Percentiles rank a stretch among this genome's conserved stretches.
phyloP scores from a whole-genome alignment of 2,888 invertebrate genomes.

The Protonemura montana region DNA sequence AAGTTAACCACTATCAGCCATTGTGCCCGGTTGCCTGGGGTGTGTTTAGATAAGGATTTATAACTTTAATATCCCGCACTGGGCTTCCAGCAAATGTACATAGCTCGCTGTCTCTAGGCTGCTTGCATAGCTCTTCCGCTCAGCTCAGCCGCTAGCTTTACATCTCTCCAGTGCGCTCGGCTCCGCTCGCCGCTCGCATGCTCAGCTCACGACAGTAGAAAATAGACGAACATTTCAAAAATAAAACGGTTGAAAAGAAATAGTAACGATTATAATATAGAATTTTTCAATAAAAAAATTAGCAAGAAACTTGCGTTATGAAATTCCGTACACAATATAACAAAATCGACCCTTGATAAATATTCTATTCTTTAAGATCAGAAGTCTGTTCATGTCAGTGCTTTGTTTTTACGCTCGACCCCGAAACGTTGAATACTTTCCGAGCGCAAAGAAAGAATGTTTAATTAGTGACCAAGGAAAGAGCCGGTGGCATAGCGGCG shows the following conservation, averaged over 20 bases:
- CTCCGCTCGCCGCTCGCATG: neutral
- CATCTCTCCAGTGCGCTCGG: neutral
- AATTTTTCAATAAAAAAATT: neutral
- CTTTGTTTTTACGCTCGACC: neutral
- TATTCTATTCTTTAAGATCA: neutral
- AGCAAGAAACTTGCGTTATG: neutral
- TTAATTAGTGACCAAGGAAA: neutral
- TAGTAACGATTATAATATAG: neutral
- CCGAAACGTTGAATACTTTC: slow-evolving; percentile 12
- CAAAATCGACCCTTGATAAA: neutral
- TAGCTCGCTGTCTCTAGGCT: slow-evolving; percentile 29
- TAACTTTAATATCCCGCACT: slow-evolving; percentile 49
- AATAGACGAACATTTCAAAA: neutral
- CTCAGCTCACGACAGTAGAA: neutral
- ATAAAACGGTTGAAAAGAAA: slow-evolving; percentile 5
- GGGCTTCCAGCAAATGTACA: slow-evolving; percentile 47
- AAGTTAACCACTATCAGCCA: slow-evolving; percentile 36
- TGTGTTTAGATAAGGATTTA: slow-evolving; percentile 50
- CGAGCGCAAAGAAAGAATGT: neutral
- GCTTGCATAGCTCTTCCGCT: slow-evolving; percentile 32
- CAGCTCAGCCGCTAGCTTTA: neutral
- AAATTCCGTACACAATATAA: neutral
- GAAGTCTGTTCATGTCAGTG: neutral
- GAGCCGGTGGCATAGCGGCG: neutral
- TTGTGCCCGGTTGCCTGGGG: slow-evolving; percentile 28